phyloP scores from a whole-genome alignment of 1,140 invertebrate genomes.

The Zaprionus camerounensis region DNA sequence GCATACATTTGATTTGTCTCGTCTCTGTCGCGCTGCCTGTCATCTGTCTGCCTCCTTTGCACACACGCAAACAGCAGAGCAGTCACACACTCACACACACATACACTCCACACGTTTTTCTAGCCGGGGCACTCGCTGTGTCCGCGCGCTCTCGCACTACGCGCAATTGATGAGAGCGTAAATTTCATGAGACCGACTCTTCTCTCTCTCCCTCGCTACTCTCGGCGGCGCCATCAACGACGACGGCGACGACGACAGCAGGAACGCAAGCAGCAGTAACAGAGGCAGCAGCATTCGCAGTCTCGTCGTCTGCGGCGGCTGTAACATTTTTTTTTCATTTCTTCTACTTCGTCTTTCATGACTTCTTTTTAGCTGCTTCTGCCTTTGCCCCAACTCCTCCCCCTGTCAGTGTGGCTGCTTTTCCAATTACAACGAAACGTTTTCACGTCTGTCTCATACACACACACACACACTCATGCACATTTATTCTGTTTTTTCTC shows the following conservation, averaged over 20 bases:
- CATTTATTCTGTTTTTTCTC: constrained; percentile 42
- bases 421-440: constrained; percentile 65
- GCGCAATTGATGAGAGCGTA: constrained; percentile 78
- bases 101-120: constrained; percentile 46
- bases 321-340: constrained; percentile 64
- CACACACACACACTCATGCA: neutral
- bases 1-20: constrained; percentile 52
- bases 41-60: constrained; percentile 50
- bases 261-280: constrained; percentile 29
- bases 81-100: constrained; percentile 6
- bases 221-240: constrained; percentile 52
- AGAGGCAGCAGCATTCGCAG: constrained; percentile 49
- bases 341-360: constrained; percentile 49
- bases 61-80: constrained; percentile 21
- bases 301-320: constrained; percentile 73
- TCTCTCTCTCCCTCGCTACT: constrained; percentile 38
- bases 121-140: constrained; percentile 52
- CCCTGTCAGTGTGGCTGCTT: constrained; percentile 34
- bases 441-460: constrained; percentile 33
- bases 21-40: constrained; percentile 36
- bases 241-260: constrained; percentile 25
- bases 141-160: constrained; percentile 57
- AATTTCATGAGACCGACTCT: constrained; percentile 69
- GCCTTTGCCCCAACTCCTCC: constrained; percentile 14
- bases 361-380: constrained; percentile 57